A percentile compares a stretch with the other conserved stretches of the same genome.
phyloP scores from a whole-genome alignment of 2,113 vertebrate genomes.

The Nothoprocta pentlandii region DNA sequence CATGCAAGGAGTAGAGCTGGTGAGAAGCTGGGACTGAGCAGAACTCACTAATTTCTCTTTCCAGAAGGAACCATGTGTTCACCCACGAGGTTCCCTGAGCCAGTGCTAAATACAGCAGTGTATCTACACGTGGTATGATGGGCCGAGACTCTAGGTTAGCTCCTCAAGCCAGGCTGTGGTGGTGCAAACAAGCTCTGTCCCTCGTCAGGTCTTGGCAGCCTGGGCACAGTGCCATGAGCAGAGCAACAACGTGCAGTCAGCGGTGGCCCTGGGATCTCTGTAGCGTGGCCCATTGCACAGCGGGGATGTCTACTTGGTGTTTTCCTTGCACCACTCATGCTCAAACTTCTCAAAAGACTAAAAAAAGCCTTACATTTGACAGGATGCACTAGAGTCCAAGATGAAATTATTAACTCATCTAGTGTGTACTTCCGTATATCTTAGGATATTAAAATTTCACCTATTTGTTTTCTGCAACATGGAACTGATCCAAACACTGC shows the following conservation, averaged over 20 bases:
- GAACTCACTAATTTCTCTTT: neutral
- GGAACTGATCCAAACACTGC: constrained; percentile 32
- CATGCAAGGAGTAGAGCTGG: neutral
- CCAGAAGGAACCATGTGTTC: neutral
- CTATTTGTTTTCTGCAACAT: constrained; percentile 19
- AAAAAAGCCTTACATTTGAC: constrained; percentile 6
- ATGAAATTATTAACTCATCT: neutral
- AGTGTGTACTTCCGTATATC: neutral
- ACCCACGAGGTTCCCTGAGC: neutral
- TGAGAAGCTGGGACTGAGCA: neutral
- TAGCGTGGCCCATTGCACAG: neutral
- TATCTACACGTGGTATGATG: neutral
- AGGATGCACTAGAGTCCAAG: neutral
- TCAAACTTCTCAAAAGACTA: constrained; percentile 5
- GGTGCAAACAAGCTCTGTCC: neutral
- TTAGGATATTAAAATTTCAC: constrained; percentile 31
- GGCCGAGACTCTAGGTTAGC: neutral
- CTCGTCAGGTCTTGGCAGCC: constrained; percentile 17
- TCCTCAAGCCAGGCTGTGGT: neutral
- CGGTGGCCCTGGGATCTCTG: constrained; percentile 2
- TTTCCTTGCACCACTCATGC: neutral
- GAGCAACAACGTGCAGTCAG: constrained; percentile 5
- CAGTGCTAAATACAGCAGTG: neutral
- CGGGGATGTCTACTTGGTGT: neutral
- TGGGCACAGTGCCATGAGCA: constrained; percentile 47